Conservation (phyloP, 2,797 vertebrate species). For the Aulostomus chinensis region DNA sequence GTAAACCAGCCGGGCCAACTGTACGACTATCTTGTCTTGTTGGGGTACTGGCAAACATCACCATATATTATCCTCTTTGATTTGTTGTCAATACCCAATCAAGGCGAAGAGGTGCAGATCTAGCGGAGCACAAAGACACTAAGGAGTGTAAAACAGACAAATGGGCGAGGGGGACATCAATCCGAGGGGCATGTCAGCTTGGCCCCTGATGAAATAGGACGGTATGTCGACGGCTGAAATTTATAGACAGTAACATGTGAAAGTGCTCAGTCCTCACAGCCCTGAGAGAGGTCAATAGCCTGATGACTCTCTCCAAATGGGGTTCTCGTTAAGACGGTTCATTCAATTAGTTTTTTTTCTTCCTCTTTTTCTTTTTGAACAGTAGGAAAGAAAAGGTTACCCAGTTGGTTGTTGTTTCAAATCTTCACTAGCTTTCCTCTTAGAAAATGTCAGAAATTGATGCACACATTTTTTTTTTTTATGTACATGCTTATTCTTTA, state of each 20-base stretch:
- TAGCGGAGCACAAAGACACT: constrained; percentile 77
- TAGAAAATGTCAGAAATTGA: constrained; percentile 17
- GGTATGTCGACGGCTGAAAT: constrained; percentile 71
- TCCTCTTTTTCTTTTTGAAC: constrained; percentile 5
- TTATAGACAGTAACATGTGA: constrained; percentile 82
- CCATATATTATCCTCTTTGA: constrained; percentile 83
- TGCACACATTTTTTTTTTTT: neutral
- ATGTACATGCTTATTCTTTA: neutral
- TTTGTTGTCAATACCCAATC: constrained; percentile 88
- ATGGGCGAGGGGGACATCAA: constrained; percentile 80
- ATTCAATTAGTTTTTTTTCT: constrained; percentile 43
- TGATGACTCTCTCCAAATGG: constrained; percentile 68
- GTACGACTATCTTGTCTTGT: constrained; percentile 77
- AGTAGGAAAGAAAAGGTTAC: constrained; percentile 34
- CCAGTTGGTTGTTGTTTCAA: constrained; percentile 44
- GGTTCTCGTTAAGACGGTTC: constrained; percentile 68
- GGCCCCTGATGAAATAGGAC: constrained; percentile 76
- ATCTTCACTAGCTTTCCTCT: constrained; percentile 21
- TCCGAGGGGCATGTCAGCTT: constrained; percentile 77
- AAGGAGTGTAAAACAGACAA: constrained; percentile 83
- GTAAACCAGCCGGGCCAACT: constrained; percentile 73
- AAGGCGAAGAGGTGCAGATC: constrained; percentile 72
- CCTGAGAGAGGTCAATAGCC: constrained; percentile 75
- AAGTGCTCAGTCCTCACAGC: constrained; percentile 75
- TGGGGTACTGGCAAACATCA: constrained; percentile 71